phyloP scores from a whole-genome alignment of 2,888 invertebrate genomes.

The Campoplex capitator region DNA sequence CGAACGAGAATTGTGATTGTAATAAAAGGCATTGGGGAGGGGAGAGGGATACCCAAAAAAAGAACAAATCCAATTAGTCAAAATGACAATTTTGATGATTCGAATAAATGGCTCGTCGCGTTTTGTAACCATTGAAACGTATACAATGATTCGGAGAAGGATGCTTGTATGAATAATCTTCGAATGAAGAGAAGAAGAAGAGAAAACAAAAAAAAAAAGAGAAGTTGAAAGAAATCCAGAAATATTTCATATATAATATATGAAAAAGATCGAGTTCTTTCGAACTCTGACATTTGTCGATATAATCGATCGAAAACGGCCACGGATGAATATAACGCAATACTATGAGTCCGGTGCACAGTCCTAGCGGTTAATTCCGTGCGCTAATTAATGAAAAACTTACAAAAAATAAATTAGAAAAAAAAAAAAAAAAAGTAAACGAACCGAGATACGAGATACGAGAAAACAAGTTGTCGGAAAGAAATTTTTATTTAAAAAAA shows the following conservation, averaged over 20 bases:
- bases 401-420: background rate
- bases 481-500: background rate
- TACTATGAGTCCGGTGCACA: background rate
- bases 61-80: constrained; percentile 13
- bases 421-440: background rate
- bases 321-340: constrained; percentile 15
- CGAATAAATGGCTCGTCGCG: background rate
- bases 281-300: constrained; percentile 51
- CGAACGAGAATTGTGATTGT: background rate
- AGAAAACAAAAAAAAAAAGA: background rate
- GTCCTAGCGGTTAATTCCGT: background rate
- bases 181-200: background rate
- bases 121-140: background rate
- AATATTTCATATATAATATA: background rate
- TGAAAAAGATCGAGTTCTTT: background rate
- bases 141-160: background rate
- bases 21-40: background rate
- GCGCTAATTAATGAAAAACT: background rate
- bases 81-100: background rate
- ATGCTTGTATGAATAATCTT: constrained; percentile 6
- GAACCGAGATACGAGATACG: constrained; percentile 9
- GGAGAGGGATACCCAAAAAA: background rate
- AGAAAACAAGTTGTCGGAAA: constrained; percentile 38
- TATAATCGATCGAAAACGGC: background rate
- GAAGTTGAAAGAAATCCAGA: background rate